Evolutionary conservation across 1,140 invertebrate genomes (phyloP), one percentile per base, ranked within the genome.

Genomic region (Drosophila novamexicana): DNA sequence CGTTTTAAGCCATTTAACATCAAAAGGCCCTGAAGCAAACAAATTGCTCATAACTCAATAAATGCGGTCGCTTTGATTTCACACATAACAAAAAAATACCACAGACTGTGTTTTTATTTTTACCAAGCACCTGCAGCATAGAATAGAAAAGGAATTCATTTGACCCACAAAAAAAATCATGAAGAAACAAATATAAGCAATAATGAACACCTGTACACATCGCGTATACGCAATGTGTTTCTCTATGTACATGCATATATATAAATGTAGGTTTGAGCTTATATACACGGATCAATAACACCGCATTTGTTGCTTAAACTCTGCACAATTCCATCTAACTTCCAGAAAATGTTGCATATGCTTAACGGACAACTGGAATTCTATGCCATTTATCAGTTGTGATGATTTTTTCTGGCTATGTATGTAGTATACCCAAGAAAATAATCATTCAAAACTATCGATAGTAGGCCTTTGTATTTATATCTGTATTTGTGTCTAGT

Each of bases 151-250:
- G 50, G 44, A 45, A 65, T 22, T 16, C 4, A 50, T n/a, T 3
- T 7, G 29, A 12, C 57, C 56, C 50, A 63, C 22, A 50, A 40
- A 62, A 47, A 63, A 32, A 63, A 69, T 63, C 58, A 64, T 39
- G 36, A 22, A 42, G 45, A 69, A 70, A 64, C 54, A 53, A 58
- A 52, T 59, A 58, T 18, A 44, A 39, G 52, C 32, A 18, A 45
- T 44, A 39, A 68, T 73, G 34, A 61, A 68, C 67, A 73, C 39
- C 32, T 66, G 32, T 52, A 58, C 45, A 53, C 69, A 10, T 9
- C 14, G 18, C 63, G 62, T 72, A 58, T 66, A 66, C 45, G 16
- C n/a, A 66, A 58, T 63, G 44, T 29, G 22, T 22, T 22, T 8
- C 16, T 34, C n/a, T 18, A 18, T 49, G 29, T 29, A 53, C 16